Percentiles rank a stretch among this genome's conserved stretches.
Evolutionary conservation across 2,113 vertebrate genomes (phyloP).

Genomic region (Lepisosteus osseus): DNA sequence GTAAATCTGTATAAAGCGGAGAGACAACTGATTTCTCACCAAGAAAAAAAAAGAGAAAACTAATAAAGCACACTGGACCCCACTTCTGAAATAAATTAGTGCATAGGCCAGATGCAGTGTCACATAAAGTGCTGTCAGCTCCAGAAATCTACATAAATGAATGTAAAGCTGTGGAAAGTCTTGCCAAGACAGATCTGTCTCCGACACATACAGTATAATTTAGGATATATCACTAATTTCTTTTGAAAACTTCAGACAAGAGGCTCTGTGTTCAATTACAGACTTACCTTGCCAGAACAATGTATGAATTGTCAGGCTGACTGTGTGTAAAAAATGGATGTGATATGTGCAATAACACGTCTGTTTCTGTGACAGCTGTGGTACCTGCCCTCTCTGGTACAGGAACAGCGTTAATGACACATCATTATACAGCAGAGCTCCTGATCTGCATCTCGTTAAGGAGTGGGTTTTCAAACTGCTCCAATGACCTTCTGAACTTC

Average conservation of each 20-base stretch:
- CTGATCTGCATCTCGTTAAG: slow-evolving; percentile 48
- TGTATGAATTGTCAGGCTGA: not conserved
- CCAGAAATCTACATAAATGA: slow-evolving; percentile 32
- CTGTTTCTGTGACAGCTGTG: slow-evolving; percentile 32
- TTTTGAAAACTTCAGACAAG: slow-evolving; percentile 58
- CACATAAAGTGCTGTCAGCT: too few relatives aligned
- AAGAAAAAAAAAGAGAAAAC: not conserved
- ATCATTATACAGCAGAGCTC: slow-evolving; percentile 44
- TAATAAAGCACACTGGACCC: not conserved
- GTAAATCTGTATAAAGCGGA: too few relatives aligned
- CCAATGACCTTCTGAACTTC: not conserved
- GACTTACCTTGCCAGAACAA: slow-evolving; percentile 22
- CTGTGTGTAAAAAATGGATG: not conserved
- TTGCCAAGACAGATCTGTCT: slow-evolving; percentile 57
- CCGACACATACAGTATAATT: slow-evolving; percentile 46
- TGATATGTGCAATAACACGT: slow-evolving; percentile 5
- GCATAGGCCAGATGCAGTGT: too few relatives aligned
- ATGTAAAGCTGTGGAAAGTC: slow-evolving; percentile 43
- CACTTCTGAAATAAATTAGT: too few relatives aligned
- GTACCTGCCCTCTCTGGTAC: slow-evolving; percentile 33
- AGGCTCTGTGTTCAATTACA: slow-evolving; percentile 10
- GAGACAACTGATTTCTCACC: too few relatives aligned
- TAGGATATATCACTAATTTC: slow-evolving; percentile 59
- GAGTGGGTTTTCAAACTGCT: slow-evolving; percentile 17
- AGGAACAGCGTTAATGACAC: slow-evolving; percentile 23